A percentile compares a stretch with the other conserved stretches of the same genome.
phyloP scores from a whole-genome alignment of 2,888 invertebrate genomes.

The Hoplodrina ambigua region DNA sequence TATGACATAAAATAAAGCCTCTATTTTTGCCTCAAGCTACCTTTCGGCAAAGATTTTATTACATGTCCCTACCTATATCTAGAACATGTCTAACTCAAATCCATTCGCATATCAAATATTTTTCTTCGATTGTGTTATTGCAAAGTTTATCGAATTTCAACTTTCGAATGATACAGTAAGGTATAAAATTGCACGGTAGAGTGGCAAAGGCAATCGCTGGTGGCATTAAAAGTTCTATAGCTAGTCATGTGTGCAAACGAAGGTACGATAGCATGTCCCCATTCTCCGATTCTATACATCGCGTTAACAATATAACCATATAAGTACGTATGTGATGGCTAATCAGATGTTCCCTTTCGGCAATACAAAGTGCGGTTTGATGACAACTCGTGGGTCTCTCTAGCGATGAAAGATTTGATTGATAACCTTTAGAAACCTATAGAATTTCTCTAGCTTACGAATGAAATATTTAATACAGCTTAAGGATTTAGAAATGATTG shows the following conservation, averaged over 20 bases:
- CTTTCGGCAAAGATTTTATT: conserved; percentile 1
- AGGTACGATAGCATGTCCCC: conserved; percentile 25
- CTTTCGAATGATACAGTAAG: neutral
- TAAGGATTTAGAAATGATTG: conserved; percentile 17
- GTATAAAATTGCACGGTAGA: conserved; percentile 8
- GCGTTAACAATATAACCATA: conserved; percentile 20
- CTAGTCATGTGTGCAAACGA: conserved; percentile 16
- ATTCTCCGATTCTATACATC: conserved; percentile 26
- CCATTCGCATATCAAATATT: conserved; percentile 33
- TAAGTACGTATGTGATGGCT: conserved; percentile 8
- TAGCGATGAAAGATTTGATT: conserved; percentile 54
- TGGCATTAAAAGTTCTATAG: conserved; percentile 33
- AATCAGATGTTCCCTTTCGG: conserved; percentile 49
- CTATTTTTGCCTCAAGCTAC: neutral
- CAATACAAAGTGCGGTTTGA: conserved; percentile 37
- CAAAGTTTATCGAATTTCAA: conserved; percentile 1
- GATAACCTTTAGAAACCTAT: conserved; percentile 54
- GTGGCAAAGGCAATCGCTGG: conserved; percentile 14
- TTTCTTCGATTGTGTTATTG: conserved; percentile 18
- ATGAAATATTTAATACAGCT: conserved; percentile 46
- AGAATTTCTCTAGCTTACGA: conserved; percentile 51
- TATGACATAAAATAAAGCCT: neutral
- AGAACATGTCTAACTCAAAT: conserved; percentile 12
- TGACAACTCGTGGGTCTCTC: conserved; percentile 38
- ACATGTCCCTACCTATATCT: conserved; percentile 6